Evolutionary conservation across 2,113 vertebrate genomes (phyloP).

Genomic region (Laticauda colubrina): DNA sequence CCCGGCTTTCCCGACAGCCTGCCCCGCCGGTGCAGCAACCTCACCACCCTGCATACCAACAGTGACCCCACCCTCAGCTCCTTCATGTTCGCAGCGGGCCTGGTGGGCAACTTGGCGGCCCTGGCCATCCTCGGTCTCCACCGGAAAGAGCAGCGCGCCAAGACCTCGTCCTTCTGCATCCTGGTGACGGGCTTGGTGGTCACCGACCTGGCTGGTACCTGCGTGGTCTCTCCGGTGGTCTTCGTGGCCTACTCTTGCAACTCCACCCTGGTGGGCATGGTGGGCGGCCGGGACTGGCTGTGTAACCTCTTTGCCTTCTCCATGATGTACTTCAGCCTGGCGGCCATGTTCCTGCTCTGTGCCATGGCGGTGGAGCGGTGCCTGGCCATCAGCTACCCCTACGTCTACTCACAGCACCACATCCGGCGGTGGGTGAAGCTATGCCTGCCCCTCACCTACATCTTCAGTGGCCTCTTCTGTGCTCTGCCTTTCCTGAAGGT

Average conservation of each 20-base stretch:
- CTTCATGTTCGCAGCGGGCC: conserved; percentile 81
- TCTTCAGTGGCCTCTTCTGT: conserved; percentile 77
- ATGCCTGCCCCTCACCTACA: conserved; percentile 72
- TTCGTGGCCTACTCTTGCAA: conserved; percentile 80
- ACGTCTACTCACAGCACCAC: conserved; percentile 79
- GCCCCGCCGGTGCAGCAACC: conserved; percentile 62
- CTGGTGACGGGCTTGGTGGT: conserved; percentile 84
- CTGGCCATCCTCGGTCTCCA: conserved; percentile 81
- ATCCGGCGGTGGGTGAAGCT: conserved; percentile 72
- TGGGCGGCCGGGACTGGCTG: conserved; percentile 47
- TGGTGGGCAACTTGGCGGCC: conserved; percentile 82
- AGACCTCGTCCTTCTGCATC: conserved; percentile 82
- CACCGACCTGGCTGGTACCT: conserved; percentile 87
- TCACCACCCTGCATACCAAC: conserved; percentile 57
- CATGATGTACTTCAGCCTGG: conserved; percentile 86
- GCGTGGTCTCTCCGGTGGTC: conserved; percentile 82
- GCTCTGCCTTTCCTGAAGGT: conserved; percentile 76
- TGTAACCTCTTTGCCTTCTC: conserved; percentile 81
- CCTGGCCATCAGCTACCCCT: conserved; percentile 88
- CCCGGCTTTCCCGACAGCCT: background rate
- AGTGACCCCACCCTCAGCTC: conserved; percentile 73
- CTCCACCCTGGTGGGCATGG: conserved; percentile 69
- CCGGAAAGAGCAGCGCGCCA: conserved; percentile 71
- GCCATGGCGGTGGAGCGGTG: conserved; percentile 89
- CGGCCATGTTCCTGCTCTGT: conserved; percentile 82